These are phyloP conservation scores for Dendrophyllia cribrosa DNA, from an alignment of 64 coral and sea anemone species.

Conservation along the genomic window DNA sequence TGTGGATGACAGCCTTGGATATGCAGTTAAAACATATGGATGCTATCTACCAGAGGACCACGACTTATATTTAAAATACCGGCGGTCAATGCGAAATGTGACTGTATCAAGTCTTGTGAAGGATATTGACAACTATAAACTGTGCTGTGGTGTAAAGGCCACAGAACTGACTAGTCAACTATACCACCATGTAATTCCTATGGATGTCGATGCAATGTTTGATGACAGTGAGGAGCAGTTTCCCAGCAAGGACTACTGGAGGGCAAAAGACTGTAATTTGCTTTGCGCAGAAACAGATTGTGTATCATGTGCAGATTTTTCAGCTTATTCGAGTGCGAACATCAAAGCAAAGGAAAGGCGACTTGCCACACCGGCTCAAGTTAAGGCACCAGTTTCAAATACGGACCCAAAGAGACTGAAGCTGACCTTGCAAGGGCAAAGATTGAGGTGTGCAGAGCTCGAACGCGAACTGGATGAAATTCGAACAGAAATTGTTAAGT, in stretches of 20 bases:
- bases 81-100: constrained; percentile 11
- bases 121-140: neutral
- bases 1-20: constrained; percentile 32
- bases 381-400: too few species aligned
- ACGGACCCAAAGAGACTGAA: too few species aligned
- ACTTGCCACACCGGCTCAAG: too few species aligned
- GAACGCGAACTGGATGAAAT: too few species aligned
- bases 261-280: neutral
- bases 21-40: constrained; percentile 34
- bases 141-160: constrained; percentile 1
- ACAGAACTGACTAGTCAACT: constrained; percentile 9
- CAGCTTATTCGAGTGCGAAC: too few species aligned
- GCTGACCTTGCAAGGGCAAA: too few species aligned
- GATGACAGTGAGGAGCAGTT: constrained; percentile 18
- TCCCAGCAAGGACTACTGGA: constrained; percentile 9
- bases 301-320: too few species aligned
- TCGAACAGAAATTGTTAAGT: too few species aligned
- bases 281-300: too few species aligned
- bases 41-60: constrained; percentile 36
- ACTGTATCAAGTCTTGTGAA: constrained; percentile 33
- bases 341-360: too few species aligned
- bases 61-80: neutral
- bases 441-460: too few species aligned
- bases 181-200: constrained; percentile 21
- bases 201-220: neutral